These are phyloP conservation scores for Elaphurus davidianus DNA, from an alignment of 2,113 vertebrate genomes.

Conservation along the genomic window DNA sequence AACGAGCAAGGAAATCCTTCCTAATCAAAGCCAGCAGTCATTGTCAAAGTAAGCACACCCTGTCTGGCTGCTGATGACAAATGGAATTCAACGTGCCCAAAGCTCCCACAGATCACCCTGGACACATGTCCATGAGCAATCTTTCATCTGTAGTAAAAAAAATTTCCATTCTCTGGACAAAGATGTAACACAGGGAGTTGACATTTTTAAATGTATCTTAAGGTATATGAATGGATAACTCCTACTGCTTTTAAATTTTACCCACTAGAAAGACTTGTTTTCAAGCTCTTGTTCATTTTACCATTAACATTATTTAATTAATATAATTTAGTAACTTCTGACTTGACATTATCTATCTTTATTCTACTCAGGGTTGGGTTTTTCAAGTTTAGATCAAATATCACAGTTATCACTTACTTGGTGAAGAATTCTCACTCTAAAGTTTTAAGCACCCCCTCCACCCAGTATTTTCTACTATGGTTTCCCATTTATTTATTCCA, in stretches of 20 bases:
- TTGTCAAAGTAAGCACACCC: background rate
- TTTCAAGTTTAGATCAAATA: background rate
- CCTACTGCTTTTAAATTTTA: background rate
- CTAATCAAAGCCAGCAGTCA: background rate
- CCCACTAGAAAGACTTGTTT: background rate
- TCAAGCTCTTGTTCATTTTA: background rate
- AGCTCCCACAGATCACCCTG: background rate
- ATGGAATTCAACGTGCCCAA: rapidly evolving
- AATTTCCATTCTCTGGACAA: background rate
- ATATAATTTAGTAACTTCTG: background rate
- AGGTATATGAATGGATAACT: background rate
- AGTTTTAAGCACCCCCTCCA: background rate
- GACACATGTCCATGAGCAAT: background rate
- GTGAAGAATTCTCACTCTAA: background rate
- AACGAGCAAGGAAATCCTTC: slow-evolving; percentile 25
- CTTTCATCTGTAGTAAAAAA: background rate
- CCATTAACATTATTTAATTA: background rate
- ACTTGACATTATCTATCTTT: background rate
- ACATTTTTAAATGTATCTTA: background rate
- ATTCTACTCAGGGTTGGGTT: background rate
- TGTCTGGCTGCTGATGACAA: background rate
- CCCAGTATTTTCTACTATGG: background rate
- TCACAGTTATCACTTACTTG: background rate
- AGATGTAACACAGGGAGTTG: background rate
- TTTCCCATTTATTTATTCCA: background rate